phyloP scores from a whole-genome alignment of 2,797 vertebrate species.

The Serranus cabrilla region DNA sequence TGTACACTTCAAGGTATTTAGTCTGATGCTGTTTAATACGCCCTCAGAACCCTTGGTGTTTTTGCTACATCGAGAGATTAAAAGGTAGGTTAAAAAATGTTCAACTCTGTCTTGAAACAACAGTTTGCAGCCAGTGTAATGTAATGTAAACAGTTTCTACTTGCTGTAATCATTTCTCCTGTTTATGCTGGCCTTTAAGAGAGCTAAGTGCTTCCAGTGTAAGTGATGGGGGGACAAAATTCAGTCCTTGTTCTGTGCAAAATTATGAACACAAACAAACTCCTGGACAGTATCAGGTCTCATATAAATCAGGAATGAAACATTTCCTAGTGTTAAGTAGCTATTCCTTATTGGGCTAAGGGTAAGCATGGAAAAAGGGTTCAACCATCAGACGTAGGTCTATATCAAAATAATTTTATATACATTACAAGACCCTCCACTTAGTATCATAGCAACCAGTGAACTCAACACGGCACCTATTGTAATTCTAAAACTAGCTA shows the following conservation, averaged over 20 bases:
- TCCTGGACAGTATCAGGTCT: neutral
- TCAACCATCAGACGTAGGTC: slow-evolving; percentile 15
- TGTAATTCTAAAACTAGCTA: slow-evolving; percentile 75
- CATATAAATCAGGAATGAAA: neutral
- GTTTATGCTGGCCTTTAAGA: neutral
- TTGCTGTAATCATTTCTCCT: neutral
- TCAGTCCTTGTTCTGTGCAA: neutral
- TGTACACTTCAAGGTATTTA: neutral
- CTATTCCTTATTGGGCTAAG: neutral
- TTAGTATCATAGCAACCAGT: slow-evolving; percentile 81
- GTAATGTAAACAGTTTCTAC: neutral
- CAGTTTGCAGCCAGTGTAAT: neutral
- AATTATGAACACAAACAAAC: slow-evolving; percentile 3
- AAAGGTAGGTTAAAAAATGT: neutral
- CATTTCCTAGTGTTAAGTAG: neutral
- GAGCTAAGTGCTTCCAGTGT: neutral
- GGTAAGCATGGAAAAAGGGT: slow-evolving; percentile 10
- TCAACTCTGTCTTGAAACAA: neutral
- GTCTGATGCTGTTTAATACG: neutral
- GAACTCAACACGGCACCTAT: slow-evolving; percentile 77
- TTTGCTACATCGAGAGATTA: neutral
- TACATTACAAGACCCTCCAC: slow-evolving; percentile 50
- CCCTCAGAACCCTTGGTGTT: neutral
- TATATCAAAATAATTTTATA: slow-evolving; percentile 43
- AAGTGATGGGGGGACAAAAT: neutral